Percentiles rank a stretch among this genome's conserved stretches.
Conservation (phyloP, 2,888 invertebrate species). For the Synergus japonicus region DNA sequence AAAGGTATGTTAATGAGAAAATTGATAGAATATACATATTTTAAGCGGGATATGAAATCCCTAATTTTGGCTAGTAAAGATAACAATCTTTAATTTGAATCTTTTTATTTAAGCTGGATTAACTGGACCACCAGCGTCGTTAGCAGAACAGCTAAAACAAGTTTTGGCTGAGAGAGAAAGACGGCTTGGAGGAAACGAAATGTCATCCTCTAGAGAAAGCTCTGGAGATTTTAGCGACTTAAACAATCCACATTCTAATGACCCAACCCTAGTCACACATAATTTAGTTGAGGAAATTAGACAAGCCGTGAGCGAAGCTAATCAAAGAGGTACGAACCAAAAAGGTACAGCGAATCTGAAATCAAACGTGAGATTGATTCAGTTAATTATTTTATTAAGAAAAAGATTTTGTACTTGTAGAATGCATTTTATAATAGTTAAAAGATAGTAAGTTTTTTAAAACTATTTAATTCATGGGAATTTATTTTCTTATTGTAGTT, state of each 20-base stretch:
- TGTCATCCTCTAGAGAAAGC: conserved; percentile 80
- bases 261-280: conserved; percentile 86
- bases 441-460: not conserved
- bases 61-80: no score
- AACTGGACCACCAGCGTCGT: conserved; percentile 86
- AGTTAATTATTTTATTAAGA: conserved; percentile 9
- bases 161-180: conserved; percentile 91
- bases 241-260: conserved; percentile 81
- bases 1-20: conserved; percentile 62
- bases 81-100: not conserved
- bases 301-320: conserved; percentile 92
- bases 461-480: not conserved
- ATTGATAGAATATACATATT: no score
- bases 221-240: conserved; percentile 83
- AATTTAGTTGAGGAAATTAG: conserved; percentile 92
- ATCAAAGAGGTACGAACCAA: conserved; percentile 85
- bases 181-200: conserved; percentile 80
- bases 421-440: not conserved
- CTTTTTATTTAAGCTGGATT: conserved; percentile 5
- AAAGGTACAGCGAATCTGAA: not conserved
- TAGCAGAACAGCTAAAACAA: conserved; percentile 92
- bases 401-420: conserved; percentile 22
- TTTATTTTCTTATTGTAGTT: conserved; percentile 74
- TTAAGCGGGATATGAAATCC: no score
- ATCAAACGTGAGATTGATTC: conserved; percentile 8